Conservation (phyloP, 2,797 vertebrate genomes). For the Gobio occitaniae region DNA sequence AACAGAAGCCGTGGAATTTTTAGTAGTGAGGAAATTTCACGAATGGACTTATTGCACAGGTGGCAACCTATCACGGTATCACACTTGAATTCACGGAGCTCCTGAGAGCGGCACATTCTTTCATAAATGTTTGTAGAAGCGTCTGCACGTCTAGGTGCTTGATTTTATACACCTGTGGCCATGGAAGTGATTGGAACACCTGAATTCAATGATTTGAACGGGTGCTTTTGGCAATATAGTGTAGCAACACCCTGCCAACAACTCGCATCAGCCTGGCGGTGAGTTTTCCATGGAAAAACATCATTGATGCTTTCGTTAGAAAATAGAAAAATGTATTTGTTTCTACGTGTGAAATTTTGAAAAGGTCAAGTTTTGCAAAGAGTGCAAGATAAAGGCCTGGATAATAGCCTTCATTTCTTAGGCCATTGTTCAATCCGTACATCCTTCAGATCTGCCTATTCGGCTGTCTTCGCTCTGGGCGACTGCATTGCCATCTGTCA, state of each 20-base stretch:
- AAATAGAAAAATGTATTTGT: not conserved
- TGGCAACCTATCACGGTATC: too few relatives aligned
- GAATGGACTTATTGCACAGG: too few relatives aligned
- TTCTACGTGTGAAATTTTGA: not conserved
- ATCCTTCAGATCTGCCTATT: conserved; percentile 45
- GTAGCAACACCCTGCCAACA: not conserved
- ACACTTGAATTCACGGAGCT: too few relatives aligned
- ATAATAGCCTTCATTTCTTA: conserved; percentile 44
- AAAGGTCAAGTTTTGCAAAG: conserved; percentile 5
- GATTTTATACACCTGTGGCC: too few relatives aligned
- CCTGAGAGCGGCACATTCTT: too few relatives aligned
- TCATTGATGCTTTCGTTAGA: not conserved
- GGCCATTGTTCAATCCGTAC: conserved; percentile 23
- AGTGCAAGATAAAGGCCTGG: conserved; percentile 19
- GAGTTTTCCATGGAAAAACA: not conserved
- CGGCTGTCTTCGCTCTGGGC: conserved; percentile 54
- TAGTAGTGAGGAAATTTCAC: too few relatives aligned
- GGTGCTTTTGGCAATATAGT: too few relatives aligned
- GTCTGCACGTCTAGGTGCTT: too few relatives aligned
- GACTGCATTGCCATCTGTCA: conserved; percentile 62
- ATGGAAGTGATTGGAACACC: too few relatives aligned
- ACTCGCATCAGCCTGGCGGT: not conserved
- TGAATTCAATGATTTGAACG: too few relatives aligned
- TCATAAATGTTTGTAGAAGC: too few relatives aligned
- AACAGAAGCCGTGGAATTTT: too few relatives aligned